A percentile compares a stretch with the other conserved stretches of the same genome.
Conservation (phyloP, 2,113 vertebrate species). For the Copsychus sechellarum region DNA sequence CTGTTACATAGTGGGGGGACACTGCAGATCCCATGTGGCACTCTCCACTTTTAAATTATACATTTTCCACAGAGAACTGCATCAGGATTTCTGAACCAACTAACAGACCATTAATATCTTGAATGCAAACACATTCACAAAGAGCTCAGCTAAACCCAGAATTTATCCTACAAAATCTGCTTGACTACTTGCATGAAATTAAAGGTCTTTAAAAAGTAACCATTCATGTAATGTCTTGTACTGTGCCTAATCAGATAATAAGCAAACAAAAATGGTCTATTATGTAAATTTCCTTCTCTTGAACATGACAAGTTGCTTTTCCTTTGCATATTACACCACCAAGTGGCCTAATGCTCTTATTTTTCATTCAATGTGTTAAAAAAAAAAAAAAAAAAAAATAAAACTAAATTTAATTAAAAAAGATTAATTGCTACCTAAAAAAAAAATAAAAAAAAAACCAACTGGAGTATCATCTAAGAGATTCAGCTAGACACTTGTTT, state of each 20-base stretch:
- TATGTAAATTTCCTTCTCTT: neutral
- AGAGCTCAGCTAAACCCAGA: neutral
- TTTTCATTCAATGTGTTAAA: neutral
- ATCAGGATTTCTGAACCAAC: neutral
- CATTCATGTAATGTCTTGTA: neutral
- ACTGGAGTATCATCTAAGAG: neutral
- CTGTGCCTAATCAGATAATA: neutral
- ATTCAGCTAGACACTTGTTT: neutral
- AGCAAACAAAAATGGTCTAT: neutral
- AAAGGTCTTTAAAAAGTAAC: neutral
- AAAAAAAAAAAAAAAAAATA: neutral
- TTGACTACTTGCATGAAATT: neutral
- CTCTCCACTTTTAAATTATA: neutral
- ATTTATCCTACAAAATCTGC: neutral
- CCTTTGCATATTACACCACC: conserved; percentile 72
- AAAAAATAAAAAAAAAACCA: neutral
- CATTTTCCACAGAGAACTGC: neutral
- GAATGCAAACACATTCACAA: neutral
- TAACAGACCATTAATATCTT: neutral
- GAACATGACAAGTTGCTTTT: conserved; percentile 19
- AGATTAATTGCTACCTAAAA: neutral
- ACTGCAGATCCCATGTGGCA: neutral
- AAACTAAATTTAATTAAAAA: neutral
- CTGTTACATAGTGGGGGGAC: accelerated
- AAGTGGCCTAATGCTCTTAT: conserved; percentile 59